A percentile compares a stretch with the other conserved stretches of the same genome.
Evolutionary conservation across 2,888 invertebrate genomes (phyloP).

Genomic region (Cephus spinipes): DNA sequence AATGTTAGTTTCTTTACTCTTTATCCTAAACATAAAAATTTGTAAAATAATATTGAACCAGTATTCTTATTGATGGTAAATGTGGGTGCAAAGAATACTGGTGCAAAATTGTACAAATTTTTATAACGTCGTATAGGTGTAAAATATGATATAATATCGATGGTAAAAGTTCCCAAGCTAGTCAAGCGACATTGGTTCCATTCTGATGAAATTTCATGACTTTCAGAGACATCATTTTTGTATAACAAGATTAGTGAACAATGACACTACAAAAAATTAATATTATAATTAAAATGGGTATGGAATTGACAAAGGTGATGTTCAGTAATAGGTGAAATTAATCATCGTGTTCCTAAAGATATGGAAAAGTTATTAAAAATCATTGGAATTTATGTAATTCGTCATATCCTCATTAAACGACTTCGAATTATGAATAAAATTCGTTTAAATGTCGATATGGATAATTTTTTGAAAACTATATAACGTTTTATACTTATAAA

Average conservation of each 20-base stretch:
- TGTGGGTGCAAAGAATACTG: constrained; percentile 28
- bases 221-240: background rate
- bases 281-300: background rate
- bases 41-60: constrained; percentile 5
- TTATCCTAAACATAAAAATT: no score
- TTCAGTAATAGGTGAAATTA: constrained; percentile 12
- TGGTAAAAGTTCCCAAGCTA: background rate
- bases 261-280: background rate
- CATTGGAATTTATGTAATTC: background rate
- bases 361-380: constrained; percentile 6
- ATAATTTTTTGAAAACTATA: no score
- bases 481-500: no score
- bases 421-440: background rate
- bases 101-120: constrained; percentile 10
- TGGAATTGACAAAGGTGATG: constrained; percentile 8
- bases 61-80: constrained; percentile 24
- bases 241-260: background rate
- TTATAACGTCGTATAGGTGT: background rate
- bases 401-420: background rate
- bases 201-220: background rate
- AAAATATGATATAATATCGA: background rate
- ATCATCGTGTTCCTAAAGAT: constrained; percentile 27
- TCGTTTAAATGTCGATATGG: constrained; percentile 26
- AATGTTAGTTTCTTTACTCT: no score
- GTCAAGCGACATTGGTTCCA: background rate